Evolutionary conservation across 2,797 vertebrate genomes (phyloP).

Genomic region (Arnoldichthys spilopterus): DNA sequence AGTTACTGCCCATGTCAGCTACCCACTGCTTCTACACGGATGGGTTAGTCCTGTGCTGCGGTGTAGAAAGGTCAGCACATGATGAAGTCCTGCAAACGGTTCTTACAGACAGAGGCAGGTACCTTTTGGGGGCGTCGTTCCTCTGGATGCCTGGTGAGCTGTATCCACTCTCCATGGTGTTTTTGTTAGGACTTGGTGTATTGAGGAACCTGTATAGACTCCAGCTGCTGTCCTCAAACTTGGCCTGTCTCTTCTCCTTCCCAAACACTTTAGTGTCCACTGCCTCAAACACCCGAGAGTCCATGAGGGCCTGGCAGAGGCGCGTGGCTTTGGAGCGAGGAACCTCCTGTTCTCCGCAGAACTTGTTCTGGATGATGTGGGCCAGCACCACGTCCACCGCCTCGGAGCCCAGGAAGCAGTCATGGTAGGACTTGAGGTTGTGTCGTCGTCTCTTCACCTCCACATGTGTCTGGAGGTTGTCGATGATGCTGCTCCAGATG

Average conservation of each 20-base stretch:
- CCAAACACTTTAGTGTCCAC: conserved; percentile 89
- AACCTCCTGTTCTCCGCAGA: conserved; percentile 89
- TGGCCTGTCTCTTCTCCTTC: conserved; percentile 86
- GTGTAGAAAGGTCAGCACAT: too few species aligned
- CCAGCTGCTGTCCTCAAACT: conserved; percentile 93
- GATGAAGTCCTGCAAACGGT: too few species aligned
- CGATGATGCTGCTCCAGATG: conserved; percentile 96
- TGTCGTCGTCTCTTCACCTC: conserved; percentile 93
- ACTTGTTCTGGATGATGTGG: conserved; percentile 90
- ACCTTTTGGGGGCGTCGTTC: conserved; percentile 72
- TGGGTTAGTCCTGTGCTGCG: too few species aligned
- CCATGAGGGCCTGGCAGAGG: conserved; percentile 95
- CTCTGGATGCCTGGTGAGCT: conserved; percentile 66
- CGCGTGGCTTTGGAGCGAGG: conserved; percentile 90
- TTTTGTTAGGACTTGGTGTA: conserved; percentile 53
- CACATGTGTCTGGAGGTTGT: conserved; percentile 86
- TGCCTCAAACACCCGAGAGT: conserved; percentile 92
- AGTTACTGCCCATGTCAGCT: too few species aligned
- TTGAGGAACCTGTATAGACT: conserved; percentile 92
- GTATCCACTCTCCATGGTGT: conserved; percentile 74
- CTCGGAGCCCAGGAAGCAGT: conserved; percentile 95
- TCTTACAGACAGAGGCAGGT: too few species aligned
- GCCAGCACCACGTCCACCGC: conserved; percentile 92
- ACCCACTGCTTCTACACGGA: too few species aligned
- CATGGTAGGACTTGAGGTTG: conserved; percentile 89